Conservation (phyloP, 2,797 vertebrate genomes). For the Staurois parvus region DNA sequence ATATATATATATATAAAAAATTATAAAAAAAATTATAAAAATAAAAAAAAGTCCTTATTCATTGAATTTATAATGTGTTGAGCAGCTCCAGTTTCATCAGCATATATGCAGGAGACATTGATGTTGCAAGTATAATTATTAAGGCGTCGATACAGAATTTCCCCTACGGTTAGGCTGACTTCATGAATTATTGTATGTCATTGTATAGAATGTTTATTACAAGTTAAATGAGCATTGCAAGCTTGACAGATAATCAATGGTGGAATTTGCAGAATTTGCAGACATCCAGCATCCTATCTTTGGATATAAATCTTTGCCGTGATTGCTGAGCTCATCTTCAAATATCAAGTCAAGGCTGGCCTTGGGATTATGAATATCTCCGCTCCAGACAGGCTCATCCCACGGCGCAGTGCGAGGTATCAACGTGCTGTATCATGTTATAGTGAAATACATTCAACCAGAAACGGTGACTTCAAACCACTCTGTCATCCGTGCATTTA, state of each 20-base stretch:
- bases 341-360: conserved; percentile 16
- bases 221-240: not conserved
- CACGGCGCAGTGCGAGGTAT: not conserved
- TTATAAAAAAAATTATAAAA: too few species aligned
- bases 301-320: conserved; percentile 10
- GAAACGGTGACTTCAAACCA: not conserved
- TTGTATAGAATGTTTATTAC: not conserved
- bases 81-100: not conserved
- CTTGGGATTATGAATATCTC: not conserved
- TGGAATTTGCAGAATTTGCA: conserved; percentile 38
- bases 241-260: conserved; percentile 31
- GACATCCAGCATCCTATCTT: conserved; percentile 27
- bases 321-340: conserved; percentile 33
- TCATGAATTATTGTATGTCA: conserved; percentile 27
- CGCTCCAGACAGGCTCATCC: not conserved
- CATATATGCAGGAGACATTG: not conserved
- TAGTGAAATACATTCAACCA: not conserved
- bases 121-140: not conserved
- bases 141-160: conserved; percentile 21
- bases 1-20: too few species aligned
- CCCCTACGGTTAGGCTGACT: not conserved
- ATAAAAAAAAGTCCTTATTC: too few species aligned
- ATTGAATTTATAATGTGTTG: not conserved
- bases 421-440: conserved; percentile 2
- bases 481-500: not conserved